Percentiles rank a stretch among this genome's conserved stretches.
These are phyloP conservation scores for Chelon auratus DNA, from an alignment of 2,797 vertebrate genomes.

Conservation along the genomic window DNA sequence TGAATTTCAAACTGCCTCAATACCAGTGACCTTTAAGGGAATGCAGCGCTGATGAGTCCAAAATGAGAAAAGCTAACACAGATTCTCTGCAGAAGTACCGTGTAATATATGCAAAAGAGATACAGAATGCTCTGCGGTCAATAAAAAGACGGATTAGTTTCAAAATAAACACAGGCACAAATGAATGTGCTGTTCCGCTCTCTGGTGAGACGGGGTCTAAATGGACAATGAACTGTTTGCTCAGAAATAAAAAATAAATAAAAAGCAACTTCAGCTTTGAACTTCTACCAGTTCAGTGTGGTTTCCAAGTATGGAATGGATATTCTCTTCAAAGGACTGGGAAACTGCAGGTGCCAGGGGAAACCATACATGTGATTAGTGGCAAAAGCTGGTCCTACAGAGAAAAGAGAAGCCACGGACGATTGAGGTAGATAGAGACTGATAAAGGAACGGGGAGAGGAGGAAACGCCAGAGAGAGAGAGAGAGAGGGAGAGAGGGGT, in stretches of 20 bases:
- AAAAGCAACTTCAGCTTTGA: neutral
- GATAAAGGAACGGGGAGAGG: conserved; percentile 18
- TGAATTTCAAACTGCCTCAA: too few species aligned
- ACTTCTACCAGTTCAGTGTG: neutral
- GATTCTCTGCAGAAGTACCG: too few species aligned
- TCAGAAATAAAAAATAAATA: conserved; percentile 2
- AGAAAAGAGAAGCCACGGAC: neutral
- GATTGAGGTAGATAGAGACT: conserved; percentile 17
- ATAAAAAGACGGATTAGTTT: too few species aligned
- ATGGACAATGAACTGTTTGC: too few species aligned
- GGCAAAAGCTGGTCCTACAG: conserved; percentile 12
- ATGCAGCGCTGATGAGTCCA: too few species aligned
- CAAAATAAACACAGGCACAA: too few species aligned
- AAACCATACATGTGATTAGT: conserved; percentile 49
- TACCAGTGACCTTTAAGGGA: too few species aligned
- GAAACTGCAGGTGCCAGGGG: conserved; percentile 40
- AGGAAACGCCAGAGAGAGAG: neutral
- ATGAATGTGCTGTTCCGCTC: too few species aligned
- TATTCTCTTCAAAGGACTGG: neutral
- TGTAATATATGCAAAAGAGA: too few species aligned
- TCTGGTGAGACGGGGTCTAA: too few species aligned
- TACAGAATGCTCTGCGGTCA: too few species aligned
- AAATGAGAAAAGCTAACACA: too few species aligned
- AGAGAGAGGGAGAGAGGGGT: conserved; percentile 1
- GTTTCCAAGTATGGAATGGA: neutral